Percentiles rank a stretch among this genome's conserved stretches.
Conservation (phyloP, 2,888 invertebrate species). For the Nomada ruficornis region DNA sequence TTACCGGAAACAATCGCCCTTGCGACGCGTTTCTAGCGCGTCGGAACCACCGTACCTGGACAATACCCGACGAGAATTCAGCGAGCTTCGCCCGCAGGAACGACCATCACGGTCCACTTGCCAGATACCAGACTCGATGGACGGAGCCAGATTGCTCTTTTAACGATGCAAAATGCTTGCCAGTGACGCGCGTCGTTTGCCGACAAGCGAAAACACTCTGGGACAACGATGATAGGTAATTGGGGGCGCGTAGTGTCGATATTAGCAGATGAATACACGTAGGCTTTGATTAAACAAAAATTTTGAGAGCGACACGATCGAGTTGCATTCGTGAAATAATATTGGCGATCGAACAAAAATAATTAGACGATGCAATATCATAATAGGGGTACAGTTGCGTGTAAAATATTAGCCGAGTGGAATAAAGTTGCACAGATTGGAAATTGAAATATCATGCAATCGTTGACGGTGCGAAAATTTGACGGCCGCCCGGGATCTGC, state of each 20-base stretch:
- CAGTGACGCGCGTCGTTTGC: conserved; percentile 44
- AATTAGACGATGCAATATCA: too few species aligned
- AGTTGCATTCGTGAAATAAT: too few species aligned
- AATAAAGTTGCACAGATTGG: background rate
- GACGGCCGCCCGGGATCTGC: background rate
- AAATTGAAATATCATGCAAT: background rate
- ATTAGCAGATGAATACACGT: background rate
- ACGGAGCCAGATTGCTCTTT: conserved; percentile 41
- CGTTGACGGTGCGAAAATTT: background rate
- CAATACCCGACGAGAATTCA: conserved; percentile 23
- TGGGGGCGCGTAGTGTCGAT: background rate
- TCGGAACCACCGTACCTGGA: conserved; percentile 17
- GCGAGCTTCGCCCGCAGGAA: conserved; percentile 11
- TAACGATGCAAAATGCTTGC: conserved; percentile 46
- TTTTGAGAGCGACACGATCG: too few species aligned
- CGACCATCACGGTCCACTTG: conserved; percentile 18
- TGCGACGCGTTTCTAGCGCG: conserved; percentile 1
- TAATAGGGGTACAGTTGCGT: too few species aligned
- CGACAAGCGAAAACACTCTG: conserved; percentile 46
- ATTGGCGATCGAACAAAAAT: too few species aligned
- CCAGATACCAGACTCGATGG: conserved; percentile 15
- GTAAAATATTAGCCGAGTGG: too few species aligned
- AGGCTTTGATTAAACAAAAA: background rate
- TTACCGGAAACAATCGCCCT: conserved; percentile 46
- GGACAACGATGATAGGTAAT: background rate